Evolutionary conservation across 2,113 vertebrate species (phyloP).

Genomic region (Tetrao urogallus): DNA sequence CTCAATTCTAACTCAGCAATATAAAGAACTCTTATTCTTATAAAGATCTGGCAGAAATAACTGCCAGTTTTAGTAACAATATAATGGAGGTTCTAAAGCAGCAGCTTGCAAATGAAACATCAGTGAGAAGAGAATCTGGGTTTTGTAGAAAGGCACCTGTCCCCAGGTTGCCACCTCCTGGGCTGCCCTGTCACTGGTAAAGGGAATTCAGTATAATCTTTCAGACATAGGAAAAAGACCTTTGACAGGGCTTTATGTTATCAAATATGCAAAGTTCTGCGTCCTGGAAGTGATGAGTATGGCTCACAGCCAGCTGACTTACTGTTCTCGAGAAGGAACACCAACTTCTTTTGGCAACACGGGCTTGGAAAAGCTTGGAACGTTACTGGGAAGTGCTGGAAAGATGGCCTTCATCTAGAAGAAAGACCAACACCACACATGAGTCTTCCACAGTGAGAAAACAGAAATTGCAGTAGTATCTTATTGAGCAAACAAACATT

Average conservation of each 20-base stretch:
- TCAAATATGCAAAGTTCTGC: background rate
- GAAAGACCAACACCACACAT: conserved; percentile 51
- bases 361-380: conserved; percentile 76
- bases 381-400: conserved; percentile 74
- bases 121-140: background rate
- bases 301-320: background rate
- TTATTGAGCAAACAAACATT: background rate
- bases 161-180: background rate
- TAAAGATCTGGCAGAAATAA: background rate
- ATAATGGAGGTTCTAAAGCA: background rate
- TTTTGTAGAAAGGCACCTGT: background rate
- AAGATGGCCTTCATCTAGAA: conserved; percentile 77
- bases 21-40: background rate
- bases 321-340: conserved; percentile 74
- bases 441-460: conserved; percentile 43
- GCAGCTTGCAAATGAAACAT: background rate
- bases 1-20: background rate
- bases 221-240: background rate
- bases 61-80: background rate
- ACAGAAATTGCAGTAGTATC: background rate
- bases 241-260: background rate
- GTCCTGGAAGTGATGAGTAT: background rate
- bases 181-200: background rate
- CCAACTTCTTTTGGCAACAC: conserved; percentile 66
- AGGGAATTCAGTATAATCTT: background rate